Base-by-base conservation (phyloP, 2,797 vertebrate species). In the Morelia viridis region DNA sequence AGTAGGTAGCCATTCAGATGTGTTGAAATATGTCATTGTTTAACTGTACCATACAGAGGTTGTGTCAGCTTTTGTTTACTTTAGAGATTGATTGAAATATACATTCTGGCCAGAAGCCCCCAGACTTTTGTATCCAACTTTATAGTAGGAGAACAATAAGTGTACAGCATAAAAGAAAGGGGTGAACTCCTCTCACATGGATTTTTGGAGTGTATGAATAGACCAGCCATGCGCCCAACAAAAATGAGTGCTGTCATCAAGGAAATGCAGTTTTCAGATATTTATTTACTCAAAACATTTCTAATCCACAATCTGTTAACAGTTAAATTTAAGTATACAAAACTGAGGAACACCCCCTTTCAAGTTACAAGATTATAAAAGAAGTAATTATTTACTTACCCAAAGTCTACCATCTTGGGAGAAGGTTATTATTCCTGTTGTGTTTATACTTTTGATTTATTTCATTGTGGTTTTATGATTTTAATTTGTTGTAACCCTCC, bases 271-370 rank as follows among this genome's bases (percentile, higher is more conserved):
- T 80, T 80, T 80, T 83, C 56, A 80, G 64, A 1, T 15, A 9
- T 83, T 94, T 95, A 15, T 89, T 92, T 96, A 96, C 92, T 96
- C 94, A 94, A 94, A 94, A 93, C 93, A 94, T 87, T 95, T 96
- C 89, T 57, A 95, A 92, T 62, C 92, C 92, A 92, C 94, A 94
- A 94, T 92, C 90, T 94, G 93, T 89, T 96, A 93, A 95, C 90
- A 96, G 94, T 94, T 96, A 95, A 94, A 93, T 95, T 95, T 96
- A 92, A 94, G 24, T 92, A 85, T 92, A 88, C 93, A 95, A 96
- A 96, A 96, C 93, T 96, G 94, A 95, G 15, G 53, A 87, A 26
- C 10, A 58, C 95, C 94, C 94, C 92, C 93, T 94, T 94, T 92
- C 93, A 94, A 95, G 93, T 93, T 94, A 91, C 95, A 95, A 90